Base-by-base conservation (phyloP, 2,888 invertebrate species). In the Chorisops tibialis region DNA sequence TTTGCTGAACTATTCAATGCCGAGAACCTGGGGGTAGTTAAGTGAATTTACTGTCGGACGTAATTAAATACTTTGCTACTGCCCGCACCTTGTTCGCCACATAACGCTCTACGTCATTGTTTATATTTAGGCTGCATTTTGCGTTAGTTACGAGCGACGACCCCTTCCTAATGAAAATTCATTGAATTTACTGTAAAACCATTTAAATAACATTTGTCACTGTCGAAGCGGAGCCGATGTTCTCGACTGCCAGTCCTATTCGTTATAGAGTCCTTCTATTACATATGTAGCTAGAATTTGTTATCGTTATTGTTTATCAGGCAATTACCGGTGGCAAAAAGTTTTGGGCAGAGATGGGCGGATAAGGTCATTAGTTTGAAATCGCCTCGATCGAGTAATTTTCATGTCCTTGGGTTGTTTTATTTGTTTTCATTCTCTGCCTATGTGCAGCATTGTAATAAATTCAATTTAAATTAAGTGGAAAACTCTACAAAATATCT, bases 181-280 rank as follows among this genome's bases (percentile, higher is more conserved):
- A 63, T 63, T 63, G 63, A 63, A 63, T 56, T 63, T 61, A 61
- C 63, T 54, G 45, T 41, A 48, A 58, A 51, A 50, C 56, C 63
- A 63, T 63, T 63, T 58, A 63, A 63, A 61, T 45, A 58, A 43
- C 61, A 63, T 63, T 63, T 63, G 58, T 63, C 63, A 63, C 61
- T 58, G 63, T 63, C 63, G 58, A 45, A 61, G 37, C 37, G n/a
- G 30, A 16, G 14, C 58, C 18, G 45, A n/a, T 30, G 41, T 9
- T 21, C 19, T 9, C 4, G 12, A 38, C 18, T 22, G 37, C 49
- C 24, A 24, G 21, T 37, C 18, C 18, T 35, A 35, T 9, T 60
- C 59, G 35, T 41, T 41, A n/a, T 30, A 30, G 41, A 37, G n/a
- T 43, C 24, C 41, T 51, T 51, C 37, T 24, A 51, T 51, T 38